These are phyloP conservation scores for Macroramphosus scolopax DNA, from an alignment of 2,797 vertebrate genomes.

Conservation along the genomic window DNA sequence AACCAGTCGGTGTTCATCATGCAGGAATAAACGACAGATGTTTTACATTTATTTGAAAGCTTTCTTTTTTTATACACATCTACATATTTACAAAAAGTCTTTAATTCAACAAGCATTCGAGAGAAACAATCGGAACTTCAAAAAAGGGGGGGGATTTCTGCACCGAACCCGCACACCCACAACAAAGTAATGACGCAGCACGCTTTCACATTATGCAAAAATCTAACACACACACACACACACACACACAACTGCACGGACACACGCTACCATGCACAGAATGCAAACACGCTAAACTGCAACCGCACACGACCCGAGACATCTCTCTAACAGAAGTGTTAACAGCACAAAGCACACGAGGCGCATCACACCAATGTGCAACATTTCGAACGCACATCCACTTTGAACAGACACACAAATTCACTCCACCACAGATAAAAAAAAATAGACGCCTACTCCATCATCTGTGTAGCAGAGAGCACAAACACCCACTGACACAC, in stretches of 20 bases:
- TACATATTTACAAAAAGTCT: conserved; percentile 81
- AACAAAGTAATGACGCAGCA: conserved; percentile 52
- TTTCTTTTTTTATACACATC: conserved; percentile 81
- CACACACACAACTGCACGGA: conserved; percentile 20
- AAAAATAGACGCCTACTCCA: conserved; percentile 54
- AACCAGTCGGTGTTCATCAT: not conserved
- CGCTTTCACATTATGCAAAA: conserved; percentile 63
- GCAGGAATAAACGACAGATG: conserved; percentile 1
- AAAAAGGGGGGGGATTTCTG: conserved; percentile 25
- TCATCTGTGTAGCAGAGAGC: conserved; percentile 61
- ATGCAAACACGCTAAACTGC: conserved; percentile 65
- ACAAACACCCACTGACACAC: too few relatives aligned
- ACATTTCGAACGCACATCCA: conserved; percentile 68
- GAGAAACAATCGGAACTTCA: conserved; percentile 46
- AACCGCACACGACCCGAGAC: conserved; percentile 53
- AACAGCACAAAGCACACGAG: conserved; percentile 69
- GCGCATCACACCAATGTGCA: conserved; percentile 68
- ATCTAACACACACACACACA: conserved; percentile 40
- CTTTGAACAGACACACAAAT: conserved; percentile 57
- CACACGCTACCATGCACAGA: conserved; percentile 69
- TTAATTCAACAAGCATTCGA: conserved; percentile 53
- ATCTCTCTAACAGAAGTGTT: conserved; percentile 56
- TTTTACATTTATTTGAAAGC: conserved; percentile 69
- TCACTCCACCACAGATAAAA: conserved; percentile 61
- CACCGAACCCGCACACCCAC: conserved; percentile 55